Conservation (phyloP, 1,140 invertebrate genomes). For the Drosophila elegans region DNA sequence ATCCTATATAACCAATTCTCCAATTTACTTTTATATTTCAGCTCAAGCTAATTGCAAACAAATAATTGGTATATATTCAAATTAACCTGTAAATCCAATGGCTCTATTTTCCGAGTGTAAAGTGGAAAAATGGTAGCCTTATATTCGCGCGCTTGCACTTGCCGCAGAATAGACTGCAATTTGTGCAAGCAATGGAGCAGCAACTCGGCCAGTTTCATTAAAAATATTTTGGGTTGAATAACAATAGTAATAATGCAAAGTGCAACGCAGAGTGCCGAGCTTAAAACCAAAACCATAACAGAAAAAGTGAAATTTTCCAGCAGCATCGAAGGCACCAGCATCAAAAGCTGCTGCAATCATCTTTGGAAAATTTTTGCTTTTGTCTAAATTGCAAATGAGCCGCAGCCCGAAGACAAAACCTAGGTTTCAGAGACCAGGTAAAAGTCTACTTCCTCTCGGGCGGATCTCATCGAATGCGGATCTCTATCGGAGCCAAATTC, state of each 20-base stretch:
- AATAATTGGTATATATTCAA: too few species aligned
- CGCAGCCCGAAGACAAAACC: slow-evolving; percentile 39
- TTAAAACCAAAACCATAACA: slow-evolving; percentile 45
- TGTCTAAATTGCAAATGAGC: slow-evolving; percentile 69
- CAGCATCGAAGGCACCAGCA: slow-evolving; percentile 31
- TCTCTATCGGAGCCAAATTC: not conserved
- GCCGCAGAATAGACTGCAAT: slow-evolving; percentile 79
- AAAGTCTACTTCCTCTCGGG: slow-evolving; percentile 40
- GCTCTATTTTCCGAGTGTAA: slow-evolving; percentile 29
- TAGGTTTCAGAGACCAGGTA: slow-evolving; percentile 9
- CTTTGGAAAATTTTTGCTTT: slow-evolving; percentile 58
- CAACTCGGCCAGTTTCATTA: slow-evolving; percentile 79
- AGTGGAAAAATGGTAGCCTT: slow-evolving; percentile 30
- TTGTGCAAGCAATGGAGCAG: slow-evolving; percentile 76
- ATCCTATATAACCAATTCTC: too few species aligned
- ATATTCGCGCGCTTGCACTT: slow-evolving; percentile 39
- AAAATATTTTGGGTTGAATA: slow-evolving; percentile 81
- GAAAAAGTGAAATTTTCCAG: slow-evolving; percentile 74
- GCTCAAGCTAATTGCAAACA: not conserved
- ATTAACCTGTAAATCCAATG: not conserved
- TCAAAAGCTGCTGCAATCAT: slow-evolving; percentile 49
- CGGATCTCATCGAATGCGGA: slow-evolving; percentile 24
- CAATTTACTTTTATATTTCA: too few species aligned
- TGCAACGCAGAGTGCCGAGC: slow-evolving; percentile 38
- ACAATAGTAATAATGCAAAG: slow-evolving; percentile 78